These are phyloP conservation scores for Solen grandis DNA, from an alignment of 1,140 invertebrate genomes.

Conservation along the genomic window DNA sequence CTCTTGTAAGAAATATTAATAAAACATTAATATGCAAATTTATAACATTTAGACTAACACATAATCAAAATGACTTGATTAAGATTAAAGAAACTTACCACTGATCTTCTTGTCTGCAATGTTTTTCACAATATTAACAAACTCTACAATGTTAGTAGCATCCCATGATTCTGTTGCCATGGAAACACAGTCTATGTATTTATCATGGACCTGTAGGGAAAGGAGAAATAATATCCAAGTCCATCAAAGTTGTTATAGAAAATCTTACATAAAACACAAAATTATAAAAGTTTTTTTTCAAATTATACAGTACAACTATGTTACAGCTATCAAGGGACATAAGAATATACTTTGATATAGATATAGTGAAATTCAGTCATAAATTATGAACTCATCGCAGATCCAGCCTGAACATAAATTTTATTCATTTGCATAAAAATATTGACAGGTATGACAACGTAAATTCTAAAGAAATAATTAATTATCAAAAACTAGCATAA, in stretches of 20 bases:
- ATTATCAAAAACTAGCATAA: background rate
- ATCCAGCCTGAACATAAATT: background rate
- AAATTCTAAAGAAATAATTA: background rate
- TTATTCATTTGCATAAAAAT: background rate
- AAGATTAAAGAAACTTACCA: conserved; percentile 62
- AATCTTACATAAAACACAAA: background rate
- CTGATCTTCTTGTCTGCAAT: conserved; percentile 64
- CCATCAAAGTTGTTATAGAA: background rate
- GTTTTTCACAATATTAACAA: conserved; percentile 74
- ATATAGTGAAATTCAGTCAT: background rate
- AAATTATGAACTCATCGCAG: background rate
- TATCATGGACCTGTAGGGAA: conserved; percentile 73
- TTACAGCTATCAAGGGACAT: background rate
- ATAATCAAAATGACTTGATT: too few species aligned
- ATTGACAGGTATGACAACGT: background rate
- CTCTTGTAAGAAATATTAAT: too few species aligned
- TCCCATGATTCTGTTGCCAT: conserved; percentile 70
- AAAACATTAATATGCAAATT: too few species aligned
- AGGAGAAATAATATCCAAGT: background rate
- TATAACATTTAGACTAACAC: too few species aligned
- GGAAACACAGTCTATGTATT: conserved; percentile 71
- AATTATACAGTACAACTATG: background rate
- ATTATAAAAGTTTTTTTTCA: background rate
- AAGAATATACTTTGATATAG: background rate
- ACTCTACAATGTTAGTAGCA: conserved; percentile 66